Base-by-base conservation (phyloP, 1,140 invertebrate genomes). In the Carcinoscorpius rotundicauda region DNA sequence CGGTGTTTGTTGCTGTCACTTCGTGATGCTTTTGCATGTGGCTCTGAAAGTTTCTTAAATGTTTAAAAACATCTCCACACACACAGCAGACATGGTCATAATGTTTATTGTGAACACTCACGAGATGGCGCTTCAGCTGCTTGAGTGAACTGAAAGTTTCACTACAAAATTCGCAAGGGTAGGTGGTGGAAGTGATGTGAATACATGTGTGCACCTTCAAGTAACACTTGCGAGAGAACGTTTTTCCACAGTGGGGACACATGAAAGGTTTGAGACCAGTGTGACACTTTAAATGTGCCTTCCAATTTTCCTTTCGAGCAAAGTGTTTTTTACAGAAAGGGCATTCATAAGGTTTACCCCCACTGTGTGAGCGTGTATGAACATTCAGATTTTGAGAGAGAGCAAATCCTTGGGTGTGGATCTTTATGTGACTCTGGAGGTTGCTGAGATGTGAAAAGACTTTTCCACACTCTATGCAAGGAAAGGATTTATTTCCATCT, bases 351-450 rank as follows among this genome's bases (percentile, higher is more conserved):
- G 74, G 74, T 66, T 74, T 75, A 6, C 73, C 68, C 4, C 70
- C 71, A 56, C 64, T 66, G 60, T 72, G 72, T 3, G 60, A 60
- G n/a, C 70, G 62, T 70, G 72, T 70, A 68, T 73, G 72, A 9
- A 71, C 70, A 6, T 62, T 63, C 6, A 73, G 67, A 56, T 72
- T 71, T 48, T 66, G 62, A 4, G 66, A 59, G n/a, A 68, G 49
- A 0, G 68, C 62, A 61, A 73, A 72, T 60, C 76, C 75, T 70
- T 73, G 73, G 62, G 71, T 74, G 63, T 78, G 77, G 5, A 74
- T 72, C 11, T 71, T 71, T 59, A 77, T 68, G 66, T 79, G 78
- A n/a, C 72, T 70, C 62, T 78, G 76, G 3, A 78, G 70, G 64
- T 73, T 75, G 63, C 71, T 73, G n/a, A 74, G 61, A 52, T 73